Conservation (phyloP, 2,113 vertebrate genomes). For the Myiozetetes cayanensis region DNA sequence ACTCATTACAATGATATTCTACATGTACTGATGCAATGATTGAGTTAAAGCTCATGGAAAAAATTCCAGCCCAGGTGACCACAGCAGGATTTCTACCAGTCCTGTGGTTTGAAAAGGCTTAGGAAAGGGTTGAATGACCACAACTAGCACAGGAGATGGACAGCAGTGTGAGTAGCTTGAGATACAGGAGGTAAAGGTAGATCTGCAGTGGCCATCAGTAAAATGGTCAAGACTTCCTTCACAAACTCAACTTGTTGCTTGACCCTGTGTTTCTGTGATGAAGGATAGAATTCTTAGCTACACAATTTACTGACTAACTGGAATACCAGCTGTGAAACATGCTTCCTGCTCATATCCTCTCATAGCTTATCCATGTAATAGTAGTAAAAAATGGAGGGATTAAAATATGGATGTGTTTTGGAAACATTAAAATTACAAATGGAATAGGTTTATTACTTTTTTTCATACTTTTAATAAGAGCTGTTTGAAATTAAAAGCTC, state of each 20-base stretch:
- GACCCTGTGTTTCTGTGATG: background rate
- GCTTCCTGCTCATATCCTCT: background rate
- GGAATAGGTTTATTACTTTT: background rate
- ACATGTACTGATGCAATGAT: background rate
- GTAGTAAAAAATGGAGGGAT: background rate
- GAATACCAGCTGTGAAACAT: background rate
- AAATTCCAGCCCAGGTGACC: too few species aligned
- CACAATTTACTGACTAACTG: fast-evolving
- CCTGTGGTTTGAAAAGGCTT: background rate
- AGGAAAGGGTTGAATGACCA: background rate
- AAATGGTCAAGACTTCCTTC: background rate
- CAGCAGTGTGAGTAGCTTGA: background rate
- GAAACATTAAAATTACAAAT: background rate
- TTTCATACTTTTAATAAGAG: background rate
- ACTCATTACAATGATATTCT: fast-evolving
- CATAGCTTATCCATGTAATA: background rate
- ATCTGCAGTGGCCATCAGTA: background rate
- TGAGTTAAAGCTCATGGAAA: background rate
- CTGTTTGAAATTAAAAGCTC: background rate
- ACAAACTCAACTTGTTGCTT: background rate
- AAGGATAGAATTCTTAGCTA: background rate
- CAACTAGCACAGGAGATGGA: too few species aligned
- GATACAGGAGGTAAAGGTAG: fast-evolving
- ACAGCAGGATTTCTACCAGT: background rate
- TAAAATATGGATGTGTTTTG: background rate